Evolutionary conservation across 2,113 vertebrate genomes (phyloP).

Genomic region (Coptodon rendalli): DNA sequence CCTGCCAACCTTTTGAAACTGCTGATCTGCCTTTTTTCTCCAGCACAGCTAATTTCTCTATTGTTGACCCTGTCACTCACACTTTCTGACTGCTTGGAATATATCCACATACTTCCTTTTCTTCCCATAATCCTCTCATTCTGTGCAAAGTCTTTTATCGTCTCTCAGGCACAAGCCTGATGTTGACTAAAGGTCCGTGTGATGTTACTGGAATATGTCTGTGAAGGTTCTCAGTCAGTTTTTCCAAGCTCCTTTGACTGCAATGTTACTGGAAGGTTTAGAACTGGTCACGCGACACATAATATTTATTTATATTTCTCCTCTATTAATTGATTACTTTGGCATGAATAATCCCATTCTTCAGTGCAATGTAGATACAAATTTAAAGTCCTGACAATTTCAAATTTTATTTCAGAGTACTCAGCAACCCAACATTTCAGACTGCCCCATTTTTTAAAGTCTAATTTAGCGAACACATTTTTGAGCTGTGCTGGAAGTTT

Average conservation of each 20-base stretch:
- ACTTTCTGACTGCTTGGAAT: neutral
- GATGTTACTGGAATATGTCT: neutral
- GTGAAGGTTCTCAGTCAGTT: neutral
- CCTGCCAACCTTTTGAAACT: constrained; percentile 39
- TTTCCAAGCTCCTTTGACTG: neutral
- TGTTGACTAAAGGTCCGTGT: neutral
- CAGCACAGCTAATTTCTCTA: constrained; percentile 15
- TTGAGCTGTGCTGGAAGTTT: neutral
- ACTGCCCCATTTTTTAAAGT: neutral
- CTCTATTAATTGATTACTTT: neutral
- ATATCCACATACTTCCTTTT: neutral
- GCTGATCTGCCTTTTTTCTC: constrained; percentile 34
- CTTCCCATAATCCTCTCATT: neutral
- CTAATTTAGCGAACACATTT: neutral
- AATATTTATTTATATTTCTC: neutral
- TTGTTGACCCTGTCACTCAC: neutral
- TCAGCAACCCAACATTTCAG: neutral
- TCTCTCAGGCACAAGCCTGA: neutral
- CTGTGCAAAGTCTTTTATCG: neutral
- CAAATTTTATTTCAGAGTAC: neutral
- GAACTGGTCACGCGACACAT: neutral
- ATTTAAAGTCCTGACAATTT: neutral
- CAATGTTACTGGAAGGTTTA: neutral
- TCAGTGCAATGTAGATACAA: neutral
- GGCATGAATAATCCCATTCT: neutral